Evolutionary conservation across 2,113 vertebrate species (phyloP).

Genomic region (Hemicordylus capensis): DNA sequence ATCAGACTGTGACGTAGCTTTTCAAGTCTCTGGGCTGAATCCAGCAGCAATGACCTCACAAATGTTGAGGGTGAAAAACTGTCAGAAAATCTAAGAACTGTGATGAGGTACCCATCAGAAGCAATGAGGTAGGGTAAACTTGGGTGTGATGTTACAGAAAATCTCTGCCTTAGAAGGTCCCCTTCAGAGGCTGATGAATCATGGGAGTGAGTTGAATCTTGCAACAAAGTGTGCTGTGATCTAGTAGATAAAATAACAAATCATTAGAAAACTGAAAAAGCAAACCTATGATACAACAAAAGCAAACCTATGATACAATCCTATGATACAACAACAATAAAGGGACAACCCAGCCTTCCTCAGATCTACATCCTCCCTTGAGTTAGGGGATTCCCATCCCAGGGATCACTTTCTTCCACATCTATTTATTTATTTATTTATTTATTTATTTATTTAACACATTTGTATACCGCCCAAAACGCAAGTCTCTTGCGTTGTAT

Average conservation of each 20-base stretch:
- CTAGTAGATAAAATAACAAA: conserved; percentile 71
- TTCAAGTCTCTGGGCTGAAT: conserved; percentile 83
- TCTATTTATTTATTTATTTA: too few species aligned
- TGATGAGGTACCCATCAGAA: conserved; percentile 95
- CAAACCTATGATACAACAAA: not conserved
- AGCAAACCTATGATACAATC: too few species aligned
- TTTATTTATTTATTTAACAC: too few species aligned
- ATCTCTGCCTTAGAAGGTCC: conserved; percentile 88
- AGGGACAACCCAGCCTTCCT: not conserved
- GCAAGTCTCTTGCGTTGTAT: too few species aligned
- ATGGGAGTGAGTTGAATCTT: conserved; percentile 75
- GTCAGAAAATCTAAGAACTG: conserved; percentile 80
- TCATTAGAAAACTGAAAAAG: conserved; percentile 25
- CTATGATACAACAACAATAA: not conserved
- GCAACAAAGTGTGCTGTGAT: conserved; percentile 70
- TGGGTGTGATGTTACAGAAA: conserved; percentile 90
- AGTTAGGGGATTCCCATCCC: not conserved
- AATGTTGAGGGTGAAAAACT: conserved; percentile 78
- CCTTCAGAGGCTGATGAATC: conserved; percentile 85
- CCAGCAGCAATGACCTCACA: conserved; percentile 80
- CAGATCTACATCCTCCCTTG: not conserved
- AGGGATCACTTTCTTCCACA: too few species aligned
- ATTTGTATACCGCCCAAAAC: too few species aligned
- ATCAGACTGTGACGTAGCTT: conserved; percentile 64
- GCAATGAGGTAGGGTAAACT: conserved; percentile 86